Evolutionary conservation across 2,113 vertebrate species (phyloP).

Genomic region (Microtus richardsoni): DNA sequence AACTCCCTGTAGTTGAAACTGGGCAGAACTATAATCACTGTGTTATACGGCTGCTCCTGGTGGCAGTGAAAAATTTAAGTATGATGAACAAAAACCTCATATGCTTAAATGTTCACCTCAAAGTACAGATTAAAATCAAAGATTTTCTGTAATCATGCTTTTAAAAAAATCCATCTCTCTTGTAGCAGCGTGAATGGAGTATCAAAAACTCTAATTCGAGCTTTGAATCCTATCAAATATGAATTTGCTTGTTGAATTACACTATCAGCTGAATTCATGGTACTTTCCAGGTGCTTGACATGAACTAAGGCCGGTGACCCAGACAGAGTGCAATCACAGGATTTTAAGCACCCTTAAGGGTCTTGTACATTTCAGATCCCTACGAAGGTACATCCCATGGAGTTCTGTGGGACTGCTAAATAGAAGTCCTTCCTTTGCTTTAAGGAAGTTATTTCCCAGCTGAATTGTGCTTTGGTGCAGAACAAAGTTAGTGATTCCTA

Average conservation of each 20-base stretch:
- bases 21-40: not conserved
- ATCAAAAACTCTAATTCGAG: conserved; percentile 28
- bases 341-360: not conserved
- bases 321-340: not conserved
- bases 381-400: not conserved
- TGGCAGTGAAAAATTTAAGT: not conserved
- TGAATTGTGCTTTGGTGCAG: not conserved
- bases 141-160: conserved; percentile 22
- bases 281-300: not conserved
- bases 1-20: not conserved
- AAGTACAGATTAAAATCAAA: conserved; percentile 51
- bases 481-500: not conserved
- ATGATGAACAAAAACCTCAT: not conserved
- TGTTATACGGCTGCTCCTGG: not conserved
- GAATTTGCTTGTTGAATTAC: conserved; percentile 10
- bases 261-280: conserved; percentile 17
- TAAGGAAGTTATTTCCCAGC: not conserved
- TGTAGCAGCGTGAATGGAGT: conserved; percentile 45
- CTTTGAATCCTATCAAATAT: conserved; percentile 37
- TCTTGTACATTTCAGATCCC: not conserved
- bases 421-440: not conserved
- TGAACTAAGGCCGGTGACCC: conserved; percentile 28
- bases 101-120: not conserved
- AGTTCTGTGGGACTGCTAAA: not conserved
- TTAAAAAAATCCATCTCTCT: not conserved